A percentile compares a stretch with the other conserved stretches of the same genome.
phyloP scores from a whole-genome alignment of 2,888 invertebrate genomes.

The Drosophila eohydei region DNA sequence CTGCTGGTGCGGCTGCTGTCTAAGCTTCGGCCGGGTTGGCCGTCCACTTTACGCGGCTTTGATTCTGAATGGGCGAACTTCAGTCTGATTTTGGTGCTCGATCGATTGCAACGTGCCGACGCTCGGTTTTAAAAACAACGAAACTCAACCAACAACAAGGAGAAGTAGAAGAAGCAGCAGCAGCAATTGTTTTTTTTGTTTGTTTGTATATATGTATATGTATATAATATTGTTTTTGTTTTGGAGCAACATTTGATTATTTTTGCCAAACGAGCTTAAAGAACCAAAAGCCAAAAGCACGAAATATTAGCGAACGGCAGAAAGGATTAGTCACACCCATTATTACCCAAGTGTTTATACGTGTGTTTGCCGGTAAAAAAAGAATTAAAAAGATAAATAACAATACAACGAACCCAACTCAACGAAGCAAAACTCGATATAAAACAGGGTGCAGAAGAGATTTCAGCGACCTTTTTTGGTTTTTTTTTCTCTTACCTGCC shows the following conservation, averaged over 20 bases:
- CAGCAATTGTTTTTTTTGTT: slow-evolving; percentile 35
- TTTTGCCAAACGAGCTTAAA: slow-evolving; percentile 26
- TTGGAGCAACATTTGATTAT: slow-evolving; percentile 13
- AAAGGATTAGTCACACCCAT: slow-evolving; percentile 72
- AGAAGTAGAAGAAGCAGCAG: slow-evolving; percentile 17
- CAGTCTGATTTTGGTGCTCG: slow-evolving; percentile 86
- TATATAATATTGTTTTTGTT: slow-evolving; percentile 24
- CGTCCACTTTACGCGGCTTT: slow-evolving; percentile 73
- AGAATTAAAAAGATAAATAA: slow-evolving; percentile 10
- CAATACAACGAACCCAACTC: slow-evolving; percentile 8
- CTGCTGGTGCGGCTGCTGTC: slow-evolving; percentile 44
- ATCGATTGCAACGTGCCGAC: slow-evolving; percentile 84
- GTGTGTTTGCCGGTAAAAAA: slow-evolving; percentile 62
- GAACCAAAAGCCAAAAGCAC: slow-evolving; percentile 30
- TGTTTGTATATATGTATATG: slow-evolving; percentile 14
- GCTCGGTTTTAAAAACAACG: slow-evolving; percentile 57
- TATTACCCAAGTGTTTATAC: slow-evolving; percentile 43
- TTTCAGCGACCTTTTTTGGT: slow-evolving; percentile 5
- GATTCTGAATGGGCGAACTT: slow-evolving; percentile 78
- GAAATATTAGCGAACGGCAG: slow-evolving; percentile 28
- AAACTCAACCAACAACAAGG: slow-evolving; percentile 39
- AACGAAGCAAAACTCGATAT: slow-evolving; percentile 38
- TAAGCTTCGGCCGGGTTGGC: slow-evolving; percentile 58
- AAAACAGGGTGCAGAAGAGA: slow-evolving; percentile 31
- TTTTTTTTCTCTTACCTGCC: slow-evolving; percentile 29